These are phyloP conservation scores for Struthio camelus DNA, from an alignment of 2,113 vertebrate species.

Conservation along the genomic window DNA sequence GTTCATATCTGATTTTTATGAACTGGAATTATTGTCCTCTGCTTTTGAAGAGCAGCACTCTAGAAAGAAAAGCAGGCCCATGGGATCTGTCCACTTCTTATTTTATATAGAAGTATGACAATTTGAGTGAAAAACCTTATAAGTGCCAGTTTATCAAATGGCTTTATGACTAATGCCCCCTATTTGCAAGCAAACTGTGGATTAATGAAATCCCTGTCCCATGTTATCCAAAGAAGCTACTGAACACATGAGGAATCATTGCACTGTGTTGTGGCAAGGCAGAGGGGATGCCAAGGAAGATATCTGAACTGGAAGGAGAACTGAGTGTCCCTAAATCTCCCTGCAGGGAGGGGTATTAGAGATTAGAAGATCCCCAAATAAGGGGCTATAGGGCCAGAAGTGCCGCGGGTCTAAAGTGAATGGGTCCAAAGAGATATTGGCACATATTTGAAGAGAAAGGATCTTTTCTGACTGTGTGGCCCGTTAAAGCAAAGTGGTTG, in stretches of 20 bases:
- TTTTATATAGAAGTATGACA: neutral
- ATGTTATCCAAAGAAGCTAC: neutral
- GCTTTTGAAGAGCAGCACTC: neutral
- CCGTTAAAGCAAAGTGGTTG: no score
- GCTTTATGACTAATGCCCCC: no score
- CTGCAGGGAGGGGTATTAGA: neutral
- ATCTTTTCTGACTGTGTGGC: no score
- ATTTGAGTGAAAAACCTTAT: no score
- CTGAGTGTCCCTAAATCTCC: neutral
- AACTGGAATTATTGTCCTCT: neutral
- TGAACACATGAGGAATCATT: neutral
- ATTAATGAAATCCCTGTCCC: neutral
- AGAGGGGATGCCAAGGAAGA: neutral
- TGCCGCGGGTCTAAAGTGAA: no score
- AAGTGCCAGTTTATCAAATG: no score
- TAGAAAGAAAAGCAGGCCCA: neutral
- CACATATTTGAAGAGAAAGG: no score
- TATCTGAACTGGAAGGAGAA: neutral
- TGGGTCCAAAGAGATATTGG: no score
- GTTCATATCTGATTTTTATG: neutral
- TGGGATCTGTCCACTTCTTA: neutral
- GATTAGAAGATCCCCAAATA: neutral
- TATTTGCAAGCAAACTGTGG: neutral
- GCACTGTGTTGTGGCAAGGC: neutral
- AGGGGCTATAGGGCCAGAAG: neutral